Percentiles rank a stretch among this genome's conserved stretches.
Conservation (phyloP, 2,888 invertebrate genomes). For the Tachina grossa region DNA sequence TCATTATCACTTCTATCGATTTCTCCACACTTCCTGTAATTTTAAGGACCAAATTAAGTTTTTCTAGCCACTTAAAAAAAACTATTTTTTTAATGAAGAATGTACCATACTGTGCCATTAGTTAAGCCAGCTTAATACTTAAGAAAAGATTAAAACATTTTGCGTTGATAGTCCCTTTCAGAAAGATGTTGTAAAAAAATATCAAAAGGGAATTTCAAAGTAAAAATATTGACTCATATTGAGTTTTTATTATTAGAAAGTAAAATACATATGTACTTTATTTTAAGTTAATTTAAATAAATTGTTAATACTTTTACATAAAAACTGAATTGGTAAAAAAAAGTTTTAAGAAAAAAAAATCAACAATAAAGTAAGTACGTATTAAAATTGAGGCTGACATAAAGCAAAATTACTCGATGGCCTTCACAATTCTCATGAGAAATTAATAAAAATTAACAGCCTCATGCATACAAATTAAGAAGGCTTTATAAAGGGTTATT, state of each 20-base stretch:
- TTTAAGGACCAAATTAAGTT: constrained; percentile 28
- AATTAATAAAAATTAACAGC: too few relatives aligned
- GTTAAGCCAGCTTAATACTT: constrained; percentile 63
- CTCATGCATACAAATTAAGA: too few relatives aligned
- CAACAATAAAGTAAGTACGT: constrained; percentile 6
- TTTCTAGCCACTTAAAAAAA: constrained; percentile 37
- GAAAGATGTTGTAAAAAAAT: not conserved
- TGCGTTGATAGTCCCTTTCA: not conserved
- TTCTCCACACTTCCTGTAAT: not conserved
- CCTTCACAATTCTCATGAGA: not conserved
- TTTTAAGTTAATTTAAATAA: constrained; percentile 45
- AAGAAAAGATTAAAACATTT: constrained; percentile 28
- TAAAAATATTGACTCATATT: constrained; percentile 69
- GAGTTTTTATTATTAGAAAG: constrained; percentile 57
- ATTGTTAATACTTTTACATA: constrained; percentile 39
- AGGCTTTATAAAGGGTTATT: too few relatives aligned
- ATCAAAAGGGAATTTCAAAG: not conserved
- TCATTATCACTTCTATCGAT: not conserved
- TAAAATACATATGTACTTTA: constrained; percentile 26
- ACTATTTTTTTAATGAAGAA: constrained; percentile 36
- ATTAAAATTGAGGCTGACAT: constrained; percentile 46
- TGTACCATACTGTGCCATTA: constrained; percentile 71
- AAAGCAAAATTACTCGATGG: constrained; percentile 43
- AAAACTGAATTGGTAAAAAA: not conserved
- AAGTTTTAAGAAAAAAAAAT: not conserved